phyloP scores from a whole-genome alignment of 2,888 invertebrate species.

The Spodoptera exigua region DNA sequence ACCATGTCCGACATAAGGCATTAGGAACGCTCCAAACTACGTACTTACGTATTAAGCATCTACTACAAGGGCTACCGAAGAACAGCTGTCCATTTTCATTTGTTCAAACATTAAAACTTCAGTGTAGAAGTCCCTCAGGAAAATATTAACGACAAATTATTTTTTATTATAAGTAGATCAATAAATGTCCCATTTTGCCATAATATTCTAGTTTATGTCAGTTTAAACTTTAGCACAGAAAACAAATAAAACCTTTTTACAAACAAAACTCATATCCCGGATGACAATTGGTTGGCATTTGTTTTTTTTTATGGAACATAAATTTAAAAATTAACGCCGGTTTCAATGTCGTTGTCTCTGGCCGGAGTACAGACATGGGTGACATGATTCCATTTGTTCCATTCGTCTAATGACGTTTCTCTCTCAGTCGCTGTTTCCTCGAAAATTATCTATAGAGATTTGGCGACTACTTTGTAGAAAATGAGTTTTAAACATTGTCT shows the following conservation, averaged over 20 bases:
- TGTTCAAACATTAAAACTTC: slow-evolving; percentile 29
- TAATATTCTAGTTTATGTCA: slow-evolving; percentile 21
- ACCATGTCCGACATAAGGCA: slow-evolving; percentile 38
- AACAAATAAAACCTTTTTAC: slow-evolving; percentile 28
- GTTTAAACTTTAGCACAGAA: slow-evolving; percentile 23
- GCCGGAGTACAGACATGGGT: slow-evolving; percentile 6
- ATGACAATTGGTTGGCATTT: slow-evolving; percentile 39
- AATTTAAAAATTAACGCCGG: slow-evolving; percentile 46
- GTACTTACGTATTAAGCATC: slow-evolving; percentile 23
- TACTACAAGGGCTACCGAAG: slow-evolving; percentile 16
- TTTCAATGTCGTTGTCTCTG: slow-evolving; percentile 42
- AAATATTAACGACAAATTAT: slow-evolving; percentile 38
- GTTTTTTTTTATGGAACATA: slow-evolving; percentile 43
- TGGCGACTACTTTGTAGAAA: slow-evolving; percentile 61
- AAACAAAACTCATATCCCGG: slow-evolving; percentile 23
- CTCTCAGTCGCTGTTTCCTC: slow-evolving; percentile 63
- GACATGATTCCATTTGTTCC: slow-evolving; percentile 74
- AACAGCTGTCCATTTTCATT: slow-evolving; percentile 31
- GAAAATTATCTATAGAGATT: slow-evolving; percentile 66
- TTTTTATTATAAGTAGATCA: slow-evolving; percentile 28
- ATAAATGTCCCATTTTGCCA: slow-evolving; percentile 33
- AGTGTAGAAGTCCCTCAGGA: slow-evolving; percentile 14
- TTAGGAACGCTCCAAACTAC: slow-evolving; percentile 38
- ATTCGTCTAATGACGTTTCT: slow-evolving; percentile 64
- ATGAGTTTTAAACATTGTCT: slow-evolving; percentile 63